Percentiles rank a stretch among this genome's conserved stretches.
These are phyloP conservation scores for Manacus vitellinus DNA, from an alignment of 2,113 vertebrate species.

Conservation along the genomic window DNA sequence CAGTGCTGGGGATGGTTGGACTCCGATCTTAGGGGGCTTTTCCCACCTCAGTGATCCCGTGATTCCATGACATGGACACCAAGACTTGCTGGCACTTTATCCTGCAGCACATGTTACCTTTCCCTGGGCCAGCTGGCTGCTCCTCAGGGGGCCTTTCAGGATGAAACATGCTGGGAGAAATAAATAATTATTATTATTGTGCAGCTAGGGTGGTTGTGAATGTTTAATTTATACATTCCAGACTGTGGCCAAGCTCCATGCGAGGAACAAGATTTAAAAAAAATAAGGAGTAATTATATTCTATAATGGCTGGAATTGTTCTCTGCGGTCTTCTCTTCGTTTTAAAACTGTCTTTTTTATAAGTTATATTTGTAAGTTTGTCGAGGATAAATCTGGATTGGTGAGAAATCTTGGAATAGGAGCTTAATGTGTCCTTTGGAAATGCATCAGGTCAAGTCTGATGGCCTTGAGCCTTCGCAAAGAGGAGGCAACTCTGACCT, in stretches of 20 bases:
- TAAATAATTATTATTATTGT: not conserved
- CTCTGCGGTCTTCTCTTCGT: not conserved
- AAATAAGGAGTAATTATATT: not conserved
- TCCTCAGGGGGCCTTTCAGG: not conserved
- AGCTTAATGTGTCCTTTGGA: not conserved
- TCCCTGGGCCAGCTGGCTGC: not conserved
- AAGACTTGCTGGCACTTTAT: not conserved
- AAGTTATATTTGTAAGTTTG: not conserved
- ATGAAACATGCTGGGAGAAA: not conserved
- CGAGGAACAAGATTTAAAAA: not conserved
- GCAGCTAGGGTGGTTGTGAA: not conserved
- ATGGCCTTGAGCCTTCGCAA: no score
- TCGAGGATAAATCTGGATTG: not conserved
- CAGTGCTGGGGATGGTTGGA: not conserved
- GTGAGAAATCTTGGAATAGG: not conserved
- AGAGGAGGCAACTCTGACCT: not conserved
- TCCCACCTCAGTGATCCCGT: not conserved
- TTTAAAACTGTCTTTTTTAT: not conserved
- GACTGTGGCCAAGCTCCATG: not conserved
- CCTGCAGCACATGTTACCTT: not conserved
- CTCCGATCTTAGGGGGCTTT: not conserved
- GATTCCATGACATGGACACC: not conserved
- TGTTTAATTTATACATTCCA: not conserved
- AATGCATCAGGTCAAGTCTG: fast-evolving
- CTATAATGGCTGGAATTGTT: not conserved